Conservation (phyloP, 2,888 invertebrate species). For the Raillietiella orientalis region DNA sequence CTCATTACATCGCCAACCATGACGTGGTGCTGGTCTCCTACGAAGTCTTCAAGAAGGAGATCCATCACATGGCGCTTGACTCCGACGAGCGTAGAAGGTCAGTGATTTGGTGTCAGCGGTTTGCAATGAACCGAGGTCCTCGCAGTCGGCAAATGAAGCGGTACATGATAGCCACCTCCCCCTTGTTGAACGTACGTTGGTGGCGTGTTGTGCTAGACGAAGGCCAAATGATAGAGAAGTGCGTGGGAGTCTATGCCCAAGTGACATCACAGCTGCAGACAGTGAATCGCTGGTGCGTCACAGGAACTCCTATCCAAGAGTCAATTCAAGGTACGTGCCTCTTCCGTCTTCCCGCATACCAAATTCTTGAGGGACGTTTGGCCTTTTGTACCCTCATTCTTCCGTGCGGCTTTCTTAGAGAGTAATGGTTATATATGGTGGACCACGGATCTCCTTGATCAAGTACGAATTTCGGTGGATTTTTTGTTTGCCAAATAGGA, state of each 20-base stretch:
- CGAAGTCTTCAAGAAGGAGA: conserved; percentile 23
- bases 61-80: conserved; percentile 21
- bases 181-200: conserved; percentile 32
- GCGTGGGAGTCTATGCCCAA: conserved; percentile 20
- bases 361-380: too few species aligned
- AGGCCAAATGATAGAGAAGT: conserved; percentile 39
- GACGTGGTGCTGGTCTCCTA: conserved; percentile 42
- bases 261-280: conserved; percentile 25
- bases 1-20: conserved; percentile 22
- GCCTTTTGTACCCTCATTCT: too few species aligned
- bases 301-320: conserved; percentile 34
- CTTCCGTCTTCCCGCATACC: too few species aligned
- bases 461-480: too few species aligned
- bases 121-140: too few species aligned
- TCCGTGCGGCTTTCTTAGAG: too few species aligned
- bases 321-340: conserved; percentile 18
- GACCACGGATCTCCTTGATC: too few species aligned
- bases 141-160: conserved; percentile 25
- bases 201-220: conserved; percentile 46
- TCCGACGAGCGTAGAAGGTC: too few species aligned
- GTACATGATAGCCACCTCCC: conserved; percentile 26
- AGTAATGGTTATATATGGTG: too few species aligned
- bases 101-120: too few species aligned
- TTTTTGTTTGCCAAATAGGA: too few species aligned
- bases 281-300: conserved; percentile 33